These are phyloP conservation scores for Scaptomyza tumidula DNA, from an alignment of 2,888 invertebrate species.

Conservation along the genomic window DNA sequence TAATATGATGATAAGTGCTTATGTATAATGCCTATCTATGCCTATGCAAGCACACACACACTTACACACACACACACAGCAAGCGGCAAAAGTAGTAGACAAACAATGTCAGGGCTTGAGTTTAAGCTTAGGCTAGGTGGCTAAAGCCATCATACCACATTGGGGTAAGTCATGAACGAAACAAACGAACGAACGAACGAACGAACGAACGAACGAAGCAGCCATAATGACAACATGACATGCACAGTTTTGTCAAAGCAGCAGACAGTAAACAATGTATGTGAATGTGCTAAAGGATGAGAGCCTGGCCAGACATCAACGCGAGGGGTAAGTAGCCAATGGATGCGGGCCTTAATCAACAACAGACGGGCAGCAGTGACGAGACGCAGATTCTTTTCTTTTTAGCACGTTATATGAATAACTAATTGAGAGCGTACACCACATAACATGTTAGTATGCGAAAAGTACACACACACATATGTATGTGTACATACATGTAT, in stretches of 20 bases:
- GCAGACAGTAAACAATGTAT: slow-evolving; percentile 67
- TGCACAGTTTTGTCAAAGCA: slow-evolving; percentile 75
- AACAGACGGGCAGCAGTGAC: slow-evolving; percentile 21
- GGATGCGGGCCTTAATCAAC: slow-evolving; percentile 74
- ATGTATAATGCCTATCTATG: slow-evolving; percentile 62
- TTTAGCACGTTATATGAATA: slow-evolving; percentile 75
- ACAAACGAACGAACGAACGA: slow-evolving; percentile 3
- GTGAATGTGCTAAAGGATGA: slow-evolving; percentile 49
- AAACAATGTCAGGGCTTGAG: slow-evolving; percentile 59
- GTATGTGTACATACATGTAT: no score
- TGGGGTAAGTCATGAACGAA: background rate
- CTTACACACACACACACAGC: background rate
- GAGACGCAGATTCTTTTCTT: slow-evolving; percentile 31
- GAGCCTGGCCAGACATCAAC: slow-evolving; percentile 21
- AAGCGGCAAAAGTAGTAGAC: slow-evolving; percentile 64
- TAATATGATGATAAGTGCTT: slow-evolving; percentile 74
- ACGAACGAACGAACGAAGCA: slow-evolving; percentile 13
- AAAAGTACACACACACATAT: background rate
- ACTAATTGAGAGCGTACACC: slow-evolving; percentile 72
- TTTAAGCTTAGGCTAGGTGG: slow-evolving; percentile 4
- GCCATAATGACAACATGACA: slow-evolving; percentile 76
- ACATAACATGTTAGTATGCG: slow-evolving; percentile 47
- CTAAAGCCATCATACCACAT: background rate
- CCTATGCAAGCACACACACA: slow-evolving; percentile 13
- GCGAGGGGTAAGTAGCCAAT: slow-evolving; percentile 63